These are phyloP conservation scores for Hyposmocoma kahamanoa DNA, from an alignment of 1,140 invertebrate species.

Conservation along the genomic window DNA sequence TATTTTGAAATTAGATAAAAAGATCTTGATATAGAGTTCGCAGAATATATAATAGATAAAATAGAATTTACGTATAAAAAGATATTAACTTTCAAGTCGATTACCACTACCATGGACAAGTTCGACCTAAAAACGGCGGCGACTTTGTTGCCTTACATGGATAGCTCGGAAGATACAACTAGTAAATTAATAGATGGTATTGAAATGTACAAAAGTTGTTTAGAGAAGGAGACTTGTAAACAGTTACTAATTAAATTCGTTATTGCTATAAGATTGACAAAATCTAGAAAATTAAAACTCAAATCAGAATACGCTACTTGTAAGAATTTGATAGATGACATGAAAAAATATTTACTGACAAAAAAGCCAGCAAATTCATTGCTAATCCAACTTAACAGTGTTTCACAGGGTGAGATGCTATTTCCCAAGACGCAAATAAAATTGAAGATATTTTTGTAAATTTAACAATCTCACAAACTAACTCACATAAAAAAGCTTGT, in stretches of 20 bases:
- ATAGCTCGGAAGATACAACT: slow-evolving; percentile 15
- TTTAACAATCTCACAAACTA: not conserved
- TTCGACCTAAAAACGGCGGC: slow-evolving; percentile 23
- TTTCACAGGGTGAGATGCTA: not conserved
- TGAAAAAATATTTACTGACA: not conserved
- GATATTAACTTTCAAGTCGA: no score
- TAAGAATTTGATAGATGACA: not conserved
- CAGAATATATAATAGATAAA: no score
- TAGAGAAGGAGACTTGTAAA: not conserved
- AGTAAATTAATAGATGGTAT: slow-evolving; percentile 27
- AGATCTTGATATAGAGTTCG: no score
- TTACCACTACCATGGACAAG: no score
- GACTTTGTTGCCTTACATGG: slow-evolving; percentile 21
- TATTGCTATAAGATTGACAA: not conserved
- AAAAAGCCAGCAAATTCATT: not conserved
- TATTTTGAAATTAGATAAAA: no score
- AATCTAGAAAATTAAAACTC: not conserved
- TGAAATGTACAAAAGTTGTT: slow-evolving; percentile 23
- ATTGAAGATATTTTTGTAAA: not conserved
- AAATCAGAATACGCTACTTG: not conserved
- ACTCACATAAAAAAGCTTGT: not conserved
- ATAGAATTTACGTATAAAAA: no score
- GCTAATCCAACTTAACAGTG: not conserved
- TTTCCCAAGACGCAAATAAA: not conserved
- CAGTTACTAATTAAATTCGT: not conserved